phyloP scores from a whole-genome alignment of 1,140 invertebrate species.

The Pinna nobilis region DNA sequence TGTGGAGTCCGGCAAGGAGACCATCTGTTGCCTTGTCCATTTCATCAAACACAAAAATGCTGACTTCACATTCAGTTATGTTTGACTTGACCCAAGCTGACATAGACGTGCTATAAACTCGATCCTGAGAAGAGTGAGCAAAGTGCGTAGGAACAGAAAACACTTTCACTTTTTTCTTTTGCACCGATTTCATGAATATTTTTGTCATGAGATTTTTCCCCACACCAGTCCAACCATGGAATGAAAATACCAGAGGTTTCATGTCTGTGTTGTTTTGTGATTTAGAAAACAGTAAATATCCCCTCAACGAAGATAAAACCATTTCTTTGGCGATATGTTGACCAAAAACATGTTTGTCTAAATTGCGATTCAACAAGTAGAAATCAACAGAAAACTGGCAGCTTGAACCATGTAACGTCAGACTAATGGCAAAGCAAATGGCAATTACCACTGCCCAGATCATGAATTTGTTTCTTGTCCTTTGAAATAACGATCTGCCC shows the following conservation, averaged over 20 bases:
- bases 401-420: slow-evolving; percentile 1
- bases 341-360: slow-evolving; percentile 66
- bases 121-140: slow-evolving; percentile 43
- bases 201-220: slow-evolving; percentile 68
- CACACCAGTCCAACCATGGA: slow-evolving; percentile 70
- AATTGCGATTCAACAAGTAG: slow-evolving; percentile 41
- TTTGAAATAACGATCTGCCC: slow-evolving; percentile 9
- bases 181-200: slow-evolving; percentile 57
- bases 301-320: slow-evolving; percentile 42
- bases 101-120: slow-evolving; percentile 47
- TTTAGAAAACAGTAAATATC: slow-evolving; percentile 39
- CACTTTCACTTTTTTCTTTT: slow-evolving; percentile 36
- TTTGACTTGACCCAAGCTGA: slow-evolving; percentile 55
- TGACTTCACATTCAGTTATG: slow-evolving; percentile 57
- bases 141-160: slow-evolving; percentile 63
- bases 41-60: slow-evolving; percentile 69
- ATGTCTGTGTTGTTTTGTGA: slow-evolving; percentile 4
- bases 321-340: slow-evolving; percentile 65
- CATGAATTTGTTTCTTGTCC: slow-evolving; percentile 1
- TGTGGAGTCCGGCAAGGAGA: slow-evolving; percentile 50
- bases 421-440: slow-evolving; percentile 11
- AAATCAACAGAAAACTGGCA: slow-evolving; percentile 37
- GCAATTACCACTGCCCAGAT: slow-evolving; percentile 12
- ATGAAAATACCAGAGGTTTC: slow-evolving; percentile 60
- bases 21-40: slow-evolving; percentile 62